phyloP scores from a whole-genome alignment of 2,113 vertebrate genomes.

The Prunella fulvescens region DNA sequence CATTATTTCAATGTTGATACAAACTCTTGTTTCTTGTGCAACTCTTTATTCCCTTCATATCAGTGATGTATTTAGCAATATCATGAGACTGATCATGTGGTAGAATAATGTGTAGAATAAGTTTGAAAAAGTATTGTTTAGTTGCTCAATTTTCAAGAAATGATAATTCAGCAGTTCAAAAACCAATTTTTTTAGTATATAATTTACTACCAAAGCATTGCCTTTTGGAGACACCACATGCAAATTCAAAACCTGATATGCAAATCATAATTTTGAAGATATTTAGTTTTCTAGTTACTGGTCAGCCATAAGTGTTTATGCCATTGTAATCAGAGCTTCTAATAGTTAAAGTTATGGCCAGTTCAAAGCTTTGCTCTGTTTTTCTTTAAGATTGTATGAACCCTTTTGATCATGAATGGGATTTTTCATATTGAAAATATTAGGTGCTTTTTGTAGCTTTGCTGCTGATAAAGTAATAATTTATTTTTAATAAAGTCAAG shows the following conservation, averaged over 20 bases:
- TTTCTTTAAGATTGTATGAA: not conserved
- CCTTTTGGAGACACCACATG: not conserved
- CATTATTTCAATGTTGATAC: not conserved
- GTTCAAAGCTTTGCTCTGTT: not conserved
- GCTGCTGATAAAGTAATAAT: not conserved
- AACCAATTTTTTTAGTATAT: not conserved
- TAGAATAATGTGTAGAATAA: not conserved
- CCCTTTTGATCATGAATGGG: not conserved
- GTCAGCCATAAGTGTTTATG: not conserved
- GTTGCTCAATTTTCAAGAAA: not conserved
- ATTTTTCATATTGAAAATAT: not conserved
- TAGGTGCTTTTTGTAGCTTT: not conserved
- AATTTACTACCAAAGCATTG: not conserved
- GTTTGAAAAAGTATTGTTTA: not conserved
- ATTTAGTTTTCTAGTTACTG: not conserved
- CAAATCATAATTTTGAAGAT: not conserved
- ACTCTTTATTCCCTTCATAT: not conserved
- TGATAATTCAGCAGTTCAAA: not conserved
- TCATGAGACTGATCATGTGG: not conserved
- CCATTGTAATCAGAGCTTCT: not conserved
- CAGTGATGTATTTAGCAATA: not conserved
- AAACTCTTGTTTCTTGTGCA: not conserved
- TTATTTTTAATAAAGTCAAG: not conserved
- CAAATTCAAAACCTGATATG: not conserved
- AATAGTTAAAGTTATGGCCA: not conserved